Percentiles rank a stretch among this genome's conserved stretches.
Evolutionary conservation across 2,888 invertebrate species (phyloP).

Genomic region (Cantharis lateralis): DNA sequence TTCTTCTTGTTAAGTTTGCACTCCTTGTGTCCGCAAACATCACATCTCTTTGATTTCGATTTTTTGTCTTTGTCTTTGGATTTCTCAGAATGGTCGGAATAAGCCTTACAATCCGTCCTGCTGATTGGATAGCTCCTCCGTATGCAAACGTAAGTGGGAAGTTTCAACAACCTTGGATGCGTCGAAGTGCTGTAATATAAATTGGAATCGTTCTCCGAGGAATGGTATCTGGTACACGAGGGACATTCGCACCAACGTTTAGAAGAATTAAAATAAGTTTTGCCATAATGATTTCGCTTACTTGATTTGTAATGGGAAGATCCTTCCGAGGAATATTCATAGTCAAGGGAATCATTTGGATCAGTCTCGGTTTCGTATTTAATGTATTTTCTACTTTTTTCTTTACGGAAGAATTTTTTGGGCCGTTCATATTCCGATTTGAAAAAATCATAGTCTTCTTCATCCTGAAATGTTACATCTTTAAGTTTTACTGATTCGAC

Average conservation of each 20-base stretch:
- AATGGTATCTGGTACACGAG: background rate
- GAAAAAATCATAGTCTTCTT: background rate
- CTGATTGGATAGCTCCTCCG: too few species aligned
- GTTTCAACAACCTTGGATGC: background rate
- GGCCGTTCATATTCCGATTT: background rate
- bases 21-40: background rate
- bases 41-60: background rate
- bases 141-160: background rate
- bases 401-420: background rate
- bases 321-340: too few species aligned
- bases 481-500: background rate
- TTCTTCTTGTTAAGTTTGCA: background rate
- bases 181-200: background rate
- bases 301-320: background rate
- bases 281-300: background rate
- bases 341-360: background rate
- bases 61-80: background rate
- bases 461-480: background rate
- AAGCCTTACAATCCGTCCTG: background rate
- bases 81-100: background rate
- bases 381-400: background rate
- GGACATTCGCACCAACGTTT: background rate
- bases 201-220: background rate
- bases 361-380: background rate
- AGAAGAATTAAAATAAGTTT: background rate